A percentile compares a stretch with the other conserved stretches of the same genome.
phyloP scores from a whole-genome alignment of 1,140 invertebrate species.

The Leptinotarsa texana region DNA sequence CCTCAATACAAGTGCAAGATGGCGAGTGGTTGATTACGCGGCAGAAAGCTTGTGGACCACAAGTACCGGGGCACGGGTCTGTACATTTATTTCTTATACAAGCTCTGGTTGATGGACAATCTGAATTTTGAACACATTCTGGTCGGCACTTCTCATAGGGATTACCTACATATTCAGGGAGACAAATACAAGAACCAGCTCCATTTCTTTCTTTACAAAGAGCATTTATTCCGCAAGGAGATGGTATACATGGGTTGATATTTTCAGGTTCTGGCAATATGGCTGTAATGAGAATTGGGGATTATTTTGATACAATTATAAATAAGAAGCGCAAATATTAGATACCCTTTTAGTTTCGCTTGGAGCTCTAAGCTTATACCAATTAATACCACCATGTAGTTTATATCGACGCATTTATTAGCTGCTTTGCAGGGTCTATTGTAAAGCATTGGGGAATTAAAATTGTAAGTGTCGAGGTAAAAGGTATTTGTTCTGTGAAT shows the following conservation, averaged over 20 bases:
- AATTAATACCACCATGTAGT: conserved; percentile 24
- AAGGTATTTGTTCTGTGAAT: conserved; percentile 2
- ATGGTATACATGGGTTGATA: conserved; percentile 75
- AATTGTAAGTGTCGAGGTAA: conserved; percentile 15
- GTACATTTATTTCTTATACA: conserved; percentile 81
- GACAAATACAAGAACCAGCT: conserved; percentile 82
- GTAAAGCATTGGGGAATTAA: conserved; percentile 9
- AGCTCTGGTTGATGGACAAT: conserved; percentile 79
- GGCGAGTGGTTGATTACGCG: conserved; percentile 82
- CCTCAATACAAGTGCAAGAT: conserved; percentile 72
- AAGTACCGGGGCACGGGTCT: conserved; percentile 81
- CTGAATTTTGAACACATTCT: conserved; percentile 80
- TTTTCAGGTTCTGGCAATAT: conserved; percentile 51
- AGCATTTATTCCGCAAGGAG: conserved; percentile 81
- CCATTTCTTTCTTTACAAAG: conserved; percentile 72
- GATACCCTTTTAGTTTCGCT: not conserved
- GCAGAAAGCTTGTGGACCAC: conserved; percentile 78
- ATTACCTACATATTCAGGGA: conserved; percentile 72
- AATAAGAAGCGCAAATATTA: not conserved
- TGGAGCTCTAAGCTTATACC: conserved; percentile 5
- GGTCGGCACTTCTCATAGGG: conserved; percentile 77
- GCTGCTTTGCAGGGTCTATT: conserved; percentile 10
- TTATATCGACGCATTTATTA: conserved; percentile 29
- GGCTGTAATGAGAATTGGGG: conserved; percentile 31
- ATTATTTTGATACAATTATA: not conserved